These are phyloP conservation scores for Anseranas semipalmata DNA, from an alignment of 2,113 vertebrate species.

Conservation along the genomic window DNA sequence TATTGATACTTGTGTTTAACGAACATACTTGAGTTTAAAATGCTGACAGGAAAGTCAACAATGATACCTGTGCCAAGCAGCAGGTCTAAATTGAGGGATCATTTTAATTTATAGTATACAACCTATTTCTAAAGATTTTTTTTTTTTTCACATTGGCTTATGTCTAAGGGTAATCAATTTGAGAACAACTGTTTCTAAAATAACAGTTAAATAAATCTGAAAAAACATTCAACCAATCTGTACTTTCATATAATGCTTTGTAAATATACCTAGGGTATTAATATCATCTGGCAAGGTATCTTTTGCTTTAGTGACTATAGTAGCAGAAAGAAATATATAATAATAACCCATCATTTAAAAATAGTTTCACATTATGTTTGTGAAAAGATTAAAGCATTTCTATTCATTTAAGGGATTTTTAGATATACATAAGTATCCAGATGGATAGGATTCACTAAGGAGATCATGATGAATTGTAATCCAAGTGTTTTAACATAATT, in stretches of 20 bases:
- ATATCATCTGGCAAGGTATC: neutral
- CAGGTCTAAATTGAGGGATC: neutral
- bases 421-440: neutral
- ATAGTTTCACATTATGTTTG: neutral
- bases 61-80: neutral
- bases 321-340: neutral
- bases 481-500: neutral
- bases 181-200: neutral
- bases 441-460: neutral
- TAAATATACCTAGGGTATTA: neutral
- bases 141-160: neutral
- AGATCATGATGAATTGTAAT: neutral
- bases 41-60: neutral
- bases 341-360: neutral
- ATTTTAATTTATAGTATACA: neutral
- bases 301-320: neutral
- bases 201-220: neutral
- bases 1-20: neutral
- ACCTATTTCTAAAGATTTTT: neutral
- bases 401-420: neutral
- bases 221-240: neutral
- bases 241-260: neutral
- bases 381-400: slow-evolving; percentile 28
- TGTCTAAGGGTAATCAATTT: neutral
- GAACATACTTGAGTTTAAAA: neutral